Evolutionary conservation across 2,888 invertebrate genomes (phyloP).

Genomic region (Xestia sexstrigata): DNA sequence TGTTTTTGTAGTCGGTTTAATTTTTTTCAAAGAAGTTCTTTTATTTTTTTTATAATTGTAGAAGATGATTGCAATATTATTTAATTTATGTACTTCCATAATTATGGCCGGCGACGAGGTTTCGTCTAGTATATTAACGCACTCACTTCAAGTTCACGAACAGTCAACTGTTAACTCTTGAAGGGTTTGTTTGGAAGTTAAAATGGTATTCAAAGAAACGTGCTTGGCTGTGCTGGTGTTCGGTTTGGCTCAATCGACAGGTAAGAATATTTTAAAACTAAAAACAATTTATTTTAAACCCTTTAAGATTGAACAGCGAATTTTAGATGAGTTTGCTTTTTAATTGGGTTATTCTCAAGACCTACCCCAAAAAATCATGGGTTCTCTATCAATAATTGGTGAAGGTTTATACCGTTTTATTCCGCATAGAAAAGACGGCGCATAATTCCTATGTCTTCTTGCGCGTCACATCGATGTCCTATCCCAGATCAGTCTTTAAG

Average conservation of each 20-base stretch:
- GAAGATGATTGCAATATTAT: slow-evolving; percentile 17
- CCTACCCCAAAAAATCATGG: not conserved
- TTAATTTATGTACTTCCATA: slow-evolving; percentile 24
- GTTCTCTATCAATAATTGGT: not conserved
- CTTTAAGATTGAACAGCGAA: not conserved
- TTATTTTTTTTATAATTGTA: not conserved
- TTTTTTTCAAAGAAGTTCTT: no score
- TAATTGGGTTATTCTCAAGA: not conserved
- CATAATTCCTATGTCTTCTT: not conserved
- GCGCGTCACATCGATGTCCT: not conserved
- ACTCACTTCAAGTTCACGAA: slow-evolving; percentile 30
- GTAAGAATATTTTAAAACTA: slow-evolving; percentile 19
- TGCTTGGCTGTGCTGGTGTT: slow-evolving; percentile 41
- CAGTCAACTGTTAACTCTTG: slow-evolving; percentile 29
- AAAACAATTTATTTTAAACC: not conserved
- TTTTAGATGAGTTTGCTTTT: not conserved
- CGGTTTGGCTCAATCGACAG: slow-evolving; percentile 39
- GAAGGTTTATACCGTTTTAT: no score
- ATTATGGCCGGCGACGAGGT: slow-evolving; percentile 31
- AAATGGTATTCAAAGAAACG: slow-evolving; percentile 45
- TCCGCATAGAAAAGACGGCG: not conserved
- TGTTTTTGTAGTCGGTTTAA: no score
- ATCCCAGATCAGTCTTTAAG: not conserved
- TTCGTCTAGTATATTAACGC: slow-evolving; percentile 53
- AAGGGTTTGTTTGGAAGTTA: slow-evolving; percentile 21